A percentile compares a stretch with the other conserved stretches of the same genome.
phyloP scores from a whole-genome alignment of 2,113 vertebrate species.

The Etheostoma spectabile region DNA sequence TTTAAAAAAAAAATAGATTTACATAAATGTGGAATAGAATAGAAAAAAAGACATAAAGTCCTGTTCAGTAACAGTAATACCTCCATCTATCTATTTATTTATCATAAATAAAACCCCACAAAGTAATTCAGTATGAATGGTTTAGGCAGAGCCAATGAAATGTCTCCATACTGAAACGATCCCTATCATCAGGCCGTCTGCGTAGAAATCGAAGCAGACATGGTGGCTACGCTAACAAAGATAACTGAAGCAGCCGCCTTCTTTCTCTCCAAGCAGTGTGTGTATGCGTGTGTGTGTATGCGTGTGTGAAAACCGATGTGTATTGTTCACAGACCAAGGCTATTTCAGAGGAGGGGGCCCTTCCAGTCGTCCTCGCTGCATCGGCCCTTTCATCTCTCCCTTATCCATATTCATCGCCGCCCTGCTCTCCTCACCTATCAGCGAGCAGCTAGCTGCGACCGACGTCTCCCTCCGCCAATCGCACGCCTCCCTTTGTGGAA shows the following conservation, averaged over 20 bases:
- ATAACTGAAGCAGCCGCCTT: slow-evolving; percentile 47
- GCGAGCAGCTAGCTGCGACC: slow-evolving; percentile 51
- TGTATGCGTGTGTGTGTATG: neutral
- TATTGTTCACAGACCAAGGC: slow-evolving; percentile 74
- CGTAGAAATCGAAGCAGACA: slow-evolving; percentile 42
- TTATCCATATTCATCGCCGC: slow-evolving; percentile 83
- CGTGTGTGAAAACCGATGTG: slow-evolving; percentile 43
- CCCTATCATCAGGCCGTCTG: slow-evolving; percentile 29
- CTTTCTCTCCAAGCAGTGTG: slow-evolving; percentile 32
- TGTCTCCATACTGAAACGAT: slow-evolving; percentile 3
- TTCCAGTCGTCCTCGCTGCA: slow-evolving; percentile 58
- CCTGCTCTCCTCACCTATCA: slow-evolving; percentile 75
- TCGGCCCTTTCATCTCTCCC: slow-evolving; percentile 78
- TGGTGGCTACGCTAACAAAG: slow-evolving; percentile 52
- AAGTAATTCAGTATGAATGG: slow-evolving; percentile 14
- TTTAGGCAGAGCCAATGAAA: slow-evolving; percentile 35
- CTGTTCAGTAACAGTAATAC: neutral
- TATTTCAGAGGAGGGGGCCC: slow-evolving; percentile 58
- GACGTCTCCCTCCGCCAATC: slow-evolving; percentile 77
- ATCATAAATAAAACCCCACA: neutral
- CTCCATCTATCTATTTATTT: neutral
- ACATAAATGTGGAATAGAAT: neutral
- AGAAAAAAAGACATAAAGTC: too few species aligned
- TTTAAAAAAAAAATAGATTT: neutral
- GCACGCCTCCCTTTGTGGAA: slow-evolving; percentile 56